phyloP scores from a whole-genome alignment of 2,797 vertebrate genomes.

The Pterois miles region DNA sequence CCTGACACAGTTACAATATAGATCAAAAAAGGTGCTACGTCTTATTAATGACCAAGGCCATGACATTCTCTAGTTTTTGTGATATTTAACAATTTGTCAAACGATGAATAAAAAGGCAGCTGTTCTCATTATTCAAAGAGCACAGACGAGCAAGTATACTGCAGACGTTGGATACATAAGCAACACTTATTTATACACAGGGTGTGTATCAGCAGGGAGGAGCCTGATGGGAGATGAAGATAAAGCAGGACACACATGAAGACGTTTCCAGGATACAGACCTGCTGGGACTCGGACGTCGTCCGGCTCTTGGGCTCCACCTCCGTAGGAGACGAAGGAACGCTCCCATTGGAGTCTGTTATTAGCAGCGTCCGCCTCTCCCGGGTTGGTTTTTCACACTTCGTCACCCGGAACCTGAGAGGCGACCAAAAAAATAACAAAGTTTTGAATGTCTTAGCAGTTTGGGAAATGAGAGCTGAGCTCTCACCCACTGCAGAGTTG shows the following conservation, averaged over 20 bases:
- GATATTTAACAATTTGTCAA: neutral
- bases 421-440: neutral
- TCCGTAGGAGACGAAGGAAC: conserved; percentile 75
- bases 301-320: conserved; percentile 66
- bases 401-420: conserved; percentile 93
- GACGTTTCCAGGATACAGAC: conserved; percentile 52
- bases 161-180: neutral
- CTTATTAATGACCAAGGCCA: neutral
- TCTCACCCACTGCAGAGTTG: neutral
- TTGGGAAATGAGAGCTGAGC: neutral
- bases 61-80: neutral
- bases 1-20: neutral
- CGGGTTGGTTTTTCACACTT: conserved; percentile 89
- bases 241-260: neutral
- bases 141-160: neutral
- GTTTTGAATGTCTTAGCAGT: neutral
- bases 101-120: neutral
- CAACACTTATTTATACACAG: neutral
- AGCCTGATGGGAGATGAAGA: neutral
- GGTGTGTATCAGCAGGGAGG: neutral
- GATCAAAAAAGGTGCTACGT: neutral
- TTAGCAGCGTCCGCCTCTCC: conserved; percentile 86
- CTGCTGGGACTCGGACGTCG: conserved; percentile 78
- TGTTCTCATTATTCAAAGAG: neutral
- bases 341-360: conserved; percentile 83